Evolutionary conservation across 1,140 invertebrate species (phyloP).

Genomic region (Lysiphlebus fabarum): DNA sequence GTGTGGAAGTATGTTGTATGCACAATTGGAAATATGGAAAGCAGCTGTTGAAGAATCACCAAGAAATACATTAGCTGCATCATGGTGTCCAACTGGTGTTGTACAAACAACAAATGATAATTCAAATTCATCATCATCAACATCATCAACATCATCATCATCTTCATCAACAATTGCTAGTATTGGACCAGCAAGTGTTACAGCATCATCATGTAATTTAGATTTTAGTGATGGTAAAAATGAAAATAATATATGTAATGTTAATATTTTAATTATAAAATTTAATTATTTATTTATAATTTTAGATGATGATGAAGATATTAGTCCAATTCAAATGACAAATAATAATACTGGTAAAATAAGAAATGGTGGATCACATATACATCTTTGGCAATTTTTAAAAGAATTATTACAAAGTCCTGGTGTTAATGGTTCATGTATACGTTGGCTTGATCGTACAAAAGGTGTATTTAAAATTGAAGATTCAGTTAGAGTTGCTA

Average conservation of each 20-base stretch:
- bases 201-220: slow-evolving; percentile 45
- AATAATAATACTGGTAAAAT: slow-evolving; percentile 41
- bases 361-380: slow-evolving; percentile 73
- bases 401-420: slow-evolving; percentile 90
- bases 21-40: slow-evolving; percentile 91
- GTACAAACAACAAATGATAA: slow-evolving; percentile 38
- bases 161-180: slow-evolving; percentile 35
- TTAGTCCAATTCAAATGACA: slow-evolving; percentile 26
- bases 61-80: slow-evolving; percentile 47
- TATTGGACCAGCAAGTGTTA: slow-evolving; percentile 37
- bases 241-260: background rate
- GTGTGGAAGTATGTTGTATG: slow-evolving; percentile 81
- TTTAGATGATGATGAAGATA: slow-evolving; percentile 61
- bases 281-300: too few species aligned
- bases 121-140: slow-evolving; percentile 32
- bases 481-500: slow-evolving; percentile 92
- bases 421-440: slow-evolving; percentile 84
- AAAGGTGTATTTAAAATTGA: slow-evolving; percentile 99
- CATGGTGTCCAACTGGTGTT: slow-evolving; percentile 47
- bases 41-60: slow-evolving; percentile 63
- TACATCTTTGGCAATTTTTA: slow-evolving; percentile 99
- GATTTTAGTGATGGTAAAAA: slow-evolving; percentile 63
- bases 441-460: slow-evolving; percentile 91
- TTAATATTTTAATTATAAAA: too few species aligned
- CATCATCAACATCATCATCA: too few species aligned